Evolutionary conservation across 2,888 invertebrate species (phyloP).

Genomic region (Lucinisca nassula): DNA sequence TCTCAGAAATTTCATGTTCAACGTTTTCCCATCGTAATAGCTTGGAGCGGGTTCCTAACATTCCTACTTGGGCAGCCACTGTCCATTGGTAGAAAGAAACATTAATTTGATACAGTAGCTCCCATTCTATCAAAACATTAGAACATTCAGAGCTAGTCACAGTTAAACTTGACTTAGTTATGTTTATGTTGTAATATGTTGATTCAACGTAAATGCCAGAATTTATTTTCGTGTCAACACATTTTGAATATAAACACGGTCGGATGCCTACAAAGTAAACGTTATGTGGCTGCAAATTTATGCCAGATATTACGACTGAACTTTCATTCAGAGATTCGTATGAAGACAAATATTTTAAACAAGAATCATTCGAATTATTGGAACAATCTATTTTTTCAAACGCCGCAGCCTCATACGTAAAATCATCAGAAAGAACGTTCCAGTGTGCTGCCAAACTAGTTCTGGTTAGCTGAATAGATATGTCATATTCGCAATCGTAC

Average conservation of each 20-base stretch:
- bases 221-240: not conserved
- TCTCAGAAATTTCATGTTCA: no score
- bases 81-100: slow-evolving; percentile 31
- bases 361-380: not conserved
- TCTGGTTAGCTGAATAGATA: not conserved
- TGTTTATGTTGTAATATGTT: not conserved
- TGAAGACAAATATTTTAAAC: not conserved
- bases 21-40: not conserved
- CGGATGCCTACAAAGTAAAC: not conserved
- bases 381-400: not conserved
- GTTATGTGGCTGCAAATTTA: not conserved
- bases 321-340: not conserved
- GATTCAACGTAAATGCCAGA: not conserved
- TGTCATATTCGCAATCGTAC: not conserved
- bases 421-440: not conserved
- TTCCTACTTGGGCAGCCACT: not conserved
- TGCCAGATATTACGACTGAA: not conserved
- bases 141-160: not conserved
- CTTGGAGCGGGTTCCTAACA: not conserved
- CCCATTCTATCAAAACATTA: not conserved
- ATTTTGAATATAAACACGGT: not conserved
- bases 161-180: not conserved
- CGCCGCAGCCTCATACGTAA: not conserved
- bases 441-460: not conserved
- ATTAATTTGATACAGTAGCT: not conserved